These are phyloP conservation scores for Rhabdomys pumilio DNA, from an alignment of 2,797 vertebrate species.

Conservation along the genomic window DNA sequence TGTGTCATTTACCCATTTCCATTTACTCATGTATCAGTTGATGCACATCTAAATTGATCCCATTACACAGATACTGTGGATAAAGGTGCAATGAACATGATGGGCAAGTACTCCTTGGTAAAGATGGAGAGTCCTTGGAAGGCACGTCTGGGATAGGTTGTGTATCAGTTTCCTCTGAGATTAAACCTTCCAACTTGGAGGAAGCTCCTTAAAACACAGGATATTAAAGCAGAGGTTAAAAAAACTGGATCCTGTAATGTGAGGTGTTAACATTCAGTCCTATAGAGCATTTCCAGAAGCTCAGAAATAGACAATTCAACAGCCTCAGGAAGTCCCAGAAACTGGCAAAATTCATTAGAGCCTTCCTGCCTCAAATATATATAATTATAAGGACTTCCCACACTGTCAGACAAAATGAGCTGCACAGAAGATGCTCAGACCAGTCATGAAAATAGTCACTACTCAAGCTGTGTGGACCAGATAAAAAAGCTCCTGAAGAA, in stretches of 20 bases:
- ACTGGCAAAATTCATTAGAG: too few species aligned
- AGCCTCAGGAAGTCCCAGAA: too few species aligned
- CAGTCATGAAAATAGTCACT: too few species aligned
- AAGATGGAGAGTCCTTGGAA: neutral
- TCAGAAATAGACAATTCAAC: too few species aligned
- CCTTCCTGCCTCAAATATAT: too few species aligned
- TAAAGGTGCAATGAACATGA: too few species aligned
- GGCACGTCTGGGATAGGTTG: neutral
- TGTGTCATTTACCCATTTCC: neutral
- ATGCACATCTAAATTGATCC: neutral
- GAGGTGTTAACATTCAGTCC: neutral
- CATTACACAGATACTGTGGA: too few species aligned
- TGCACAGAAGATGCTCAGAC: too few species aligned
- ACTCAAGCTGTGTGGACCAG: too few species aligned
- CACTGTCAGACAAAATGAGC: too few species aligned
- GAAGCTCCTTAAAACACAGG: neutral
- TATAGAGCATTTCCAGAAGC: neutral
- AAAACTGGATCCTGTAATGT: neutral
- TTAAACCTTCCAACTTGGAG: neutral
- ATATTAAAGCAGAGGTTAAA: neutral
- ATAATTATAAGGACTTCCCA: too few species aligned
- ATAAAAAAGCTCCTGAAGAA: too few species aligned
- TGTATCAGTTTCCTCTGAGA: neutral
- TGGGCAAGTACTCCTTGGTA: neutral
- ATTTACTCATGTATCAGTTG: neutral